These are phyloP conservation scores for Nestor notabilis DNA, from an alignment of 2,113 vertebrate genomes.

Conservation along the genomic window DNA sequence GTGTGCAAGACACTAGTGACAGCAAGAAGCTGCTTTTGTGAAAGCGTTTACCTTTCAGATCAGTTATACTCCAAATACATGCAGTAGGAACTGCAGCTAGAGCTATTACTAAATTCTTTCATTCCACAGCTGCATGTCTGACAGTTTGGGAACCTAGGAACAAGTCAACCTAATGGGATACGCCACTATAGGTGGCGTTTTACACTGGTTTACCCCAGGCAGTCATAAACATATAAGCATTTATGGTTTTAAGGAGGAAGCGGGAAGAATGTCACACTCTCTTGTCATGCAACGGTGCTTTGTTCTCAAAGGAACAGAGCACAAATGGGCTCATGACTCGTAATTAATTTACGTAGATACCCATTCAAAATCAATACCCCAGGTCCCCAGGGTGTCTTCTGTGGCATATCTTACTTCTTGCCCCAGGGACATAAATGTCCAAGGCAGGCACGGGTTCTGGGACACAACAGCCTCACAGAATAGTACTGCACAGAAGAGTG, in stretches of 20 bases:
- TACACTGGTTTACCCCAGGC: background rate
- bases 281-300: background rate
- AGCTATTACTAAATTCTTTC: background rate
- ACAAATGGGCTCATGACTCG: background rate
- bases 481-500: fast-evolving
- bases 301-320: background rate
- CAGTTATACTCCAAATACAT: background rate
- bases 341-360: background rate
- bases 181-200: background rate
- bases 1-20: fast-evolving
- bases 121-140: background rate
- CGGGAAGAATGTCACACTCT: background rate
- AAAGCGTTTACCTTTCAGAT: background rate
- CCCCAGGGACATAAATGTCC: fast-evolving
- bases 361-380: background rate
- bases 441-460: background rate
- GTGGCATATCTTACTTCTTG: background rate
- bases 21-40: background rate
- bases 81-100: background rate
- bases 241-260: background rate
- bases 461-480: fast-evolving
- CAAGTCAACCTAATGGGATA: background rate
- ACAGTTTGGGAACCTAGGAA: background rate
- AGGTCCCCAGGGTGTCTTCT: background rate
- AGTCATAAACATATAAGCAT: background rate